These are phyloP conservation scores for Synchiropus splendidus DNA, from an alignment of 2,113 vertebrate species.

Conservation along the genomic window DNA sequence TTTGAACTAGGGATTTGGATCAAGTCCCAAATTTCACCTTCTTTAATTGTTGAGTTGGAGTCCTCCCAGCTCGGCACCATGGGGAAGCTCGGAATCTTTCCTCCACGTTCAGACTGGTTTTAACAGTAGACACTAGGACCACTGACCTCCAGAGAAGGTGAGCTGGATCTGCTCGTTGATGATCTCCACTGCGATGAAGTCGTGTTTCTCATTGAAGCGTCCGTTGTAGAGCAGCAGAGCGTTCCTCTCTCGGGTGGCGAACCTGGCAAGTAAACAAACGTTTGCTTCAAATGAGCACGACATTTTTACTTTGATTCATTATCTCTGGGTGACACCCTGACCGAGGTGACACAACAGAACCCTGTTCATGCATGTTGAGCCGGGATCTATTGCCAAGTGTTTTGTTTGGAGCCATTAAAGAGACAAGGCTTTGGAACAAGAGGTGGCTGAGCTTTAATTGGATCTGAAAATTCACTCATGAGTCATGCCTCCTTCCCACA, in stretches of 20 bases:
- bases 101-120: neutral
- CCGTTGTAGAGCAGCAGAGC: conserved; percentile 92
- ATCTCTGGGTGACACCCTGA: no score
- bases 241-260: conserved; percentile 81
- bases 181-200: conserved; percentile 93
- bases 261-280: conserved; percentile 61
- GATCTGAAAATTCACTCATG: no score
- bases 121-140: neutral
- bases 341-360: no score
- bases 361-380: no score
- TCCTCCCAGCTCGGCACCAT: conserved; percentile 27
- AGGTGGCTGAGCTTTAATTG: no score
- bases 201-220: conserved; percentile 93
- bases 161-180: conserved; percentile 94
- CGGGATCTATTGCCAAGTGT: neutral
- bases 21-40: conserved; percentile 23
- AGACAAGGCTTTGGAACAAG: no score
- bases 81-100: conserved; percentile 32
- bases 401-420: neutral
- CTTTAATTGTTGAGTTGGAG: conserved; percentile 28
- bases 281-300: neutral
- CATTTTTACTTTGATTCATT: no score
- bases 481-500: no score
- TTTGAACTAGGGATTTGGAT: conserved; percentile 29
- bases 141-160: conserved; percentile 90